Conservation (phyloP, 2,888 invertebrate genomes). For the Pollenia griseotomentosa region DNA sequence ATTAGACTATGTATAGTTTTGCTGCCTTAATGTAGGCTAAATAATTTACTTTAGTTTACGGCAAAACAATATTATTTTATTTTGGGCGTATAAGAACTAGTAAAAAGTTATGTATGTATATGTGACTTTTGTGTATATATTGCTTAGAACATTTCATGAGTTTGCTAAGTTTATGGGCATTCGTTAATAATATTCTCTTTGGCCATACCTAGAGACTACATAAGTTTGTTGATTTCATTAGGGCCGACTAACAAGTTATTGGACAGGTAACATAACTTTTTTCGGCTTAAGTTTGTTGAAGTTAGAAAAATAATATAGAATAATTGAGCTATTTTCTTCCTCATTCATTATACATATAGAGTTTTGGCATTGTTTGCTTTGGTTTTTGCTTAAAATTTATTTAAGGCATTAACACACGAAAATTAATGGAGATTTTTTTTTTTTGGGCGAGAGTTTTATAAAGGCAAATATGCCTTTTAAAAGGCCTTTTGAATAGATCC, state of each 20-base stretch:
- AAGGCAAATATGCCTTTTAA: background rate
- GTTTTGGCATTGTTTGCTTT: constrained; percentile 2
- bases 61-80: constrained; percentile 53
- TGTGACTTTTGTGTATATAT: background rate
- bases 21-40: constrained; percentile 58
- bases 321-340: constrained; percentile 49
- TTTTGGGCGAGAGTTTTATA: too few relatives aligned
- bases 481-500: too few relatives aligned
- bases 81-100: background rate
- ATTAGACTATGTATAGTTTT: background rate
- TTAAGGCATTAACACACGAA: constrained; percentile 33
- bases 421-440: background rate
- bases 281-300: background rate
- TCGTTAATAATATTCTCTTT: constrained; percentile 55
- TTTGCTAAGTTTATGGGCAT: constrained; percentile 51
- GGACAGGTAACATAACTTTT: constrained; percentile 64
- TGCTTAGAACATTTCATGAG: constrained; percentile 34
- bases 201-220: constrained; percentile 9
- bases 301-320: constrained; percentile 5
- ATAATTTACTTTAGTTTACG: constrained; percentile 65
- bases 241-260: constrained; percentile 30
- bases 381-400: constrained; percentile 27
- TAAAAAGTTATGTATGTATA: too few relatives aligned
- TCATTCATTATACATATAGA: background rate
- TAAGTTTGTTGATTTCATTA: constrained; percentile 63